Evolutionary conservation across 2,888 invertebrate species (phyloP).

Genomic region (Dascillus cervinus): DNA sequence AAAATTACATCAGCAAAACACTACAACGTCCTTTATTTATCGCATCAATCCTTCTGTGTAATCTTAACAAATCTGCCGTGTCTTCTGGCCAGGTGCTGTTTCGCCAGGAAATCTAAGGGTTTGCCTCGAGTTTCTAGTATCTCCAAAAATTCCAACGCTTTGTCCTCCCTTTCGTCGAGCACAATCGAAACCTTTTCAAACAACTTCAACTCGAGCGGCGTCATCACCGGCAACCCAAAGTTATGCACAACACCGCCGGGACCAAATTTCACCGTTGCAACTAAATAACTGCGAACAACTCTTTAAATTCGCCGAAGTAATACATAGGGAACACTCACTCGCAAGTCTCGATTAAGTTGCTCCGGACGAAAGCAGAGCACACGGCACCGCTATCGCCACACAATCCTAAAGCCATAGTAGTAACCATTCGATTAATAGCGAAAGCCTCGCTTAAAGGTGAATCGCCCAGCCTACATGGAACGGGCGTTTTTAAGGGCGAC

Average conservation of each 20-base stretch:
- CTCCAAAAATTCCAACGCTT: conserved; percentile 24
- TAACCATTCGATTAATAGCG: conserved; percentile 31
- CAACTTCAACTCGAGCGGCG: conserved; percentile 38
- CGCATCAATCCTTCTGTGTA: no score
- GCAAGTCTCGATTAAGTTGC: conserved; percentile 29
- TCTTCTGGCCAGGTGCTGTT: no score
- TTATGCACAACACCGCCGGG: conserved; percentile 44
- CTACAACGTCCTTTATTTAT: conserved; percentile 11
- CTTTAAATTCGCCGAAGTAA: no score
- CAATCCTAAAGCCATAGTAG: conserved; percentile 33
- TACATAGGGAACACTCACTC: no score
- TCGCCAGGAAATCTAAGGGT: no score
- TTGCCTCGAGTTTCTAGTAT: conserved; percentile 12
- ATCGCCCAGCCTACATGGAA: neutral
- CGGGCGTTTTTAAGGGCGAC: neutral
- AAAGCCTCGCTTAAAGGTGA: conserved; percentile 26
- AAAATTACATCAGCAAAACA: conserved; percentile 1
- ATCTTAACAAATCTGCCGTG: no score
- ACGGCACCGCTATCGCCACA: conserved; percentile 31
- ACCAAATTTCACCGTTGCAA: conserved; percentile 42
- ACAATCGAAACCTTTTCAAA: conserved; percentile 41
- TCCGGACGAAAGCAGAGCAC: conserved; percentile 30
- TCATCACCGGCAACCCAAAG: conserved; percentile 46
- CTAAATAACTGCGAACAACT: conserved; percentile 36
- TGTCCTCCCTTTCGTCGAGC: conserved; percentile 31